A percentile compares a stretch with the other conserved stretches of the same genome.
Conservation (phyloP, 2,888 invertebrate species). For the Mythimna lalbum region DNA sequence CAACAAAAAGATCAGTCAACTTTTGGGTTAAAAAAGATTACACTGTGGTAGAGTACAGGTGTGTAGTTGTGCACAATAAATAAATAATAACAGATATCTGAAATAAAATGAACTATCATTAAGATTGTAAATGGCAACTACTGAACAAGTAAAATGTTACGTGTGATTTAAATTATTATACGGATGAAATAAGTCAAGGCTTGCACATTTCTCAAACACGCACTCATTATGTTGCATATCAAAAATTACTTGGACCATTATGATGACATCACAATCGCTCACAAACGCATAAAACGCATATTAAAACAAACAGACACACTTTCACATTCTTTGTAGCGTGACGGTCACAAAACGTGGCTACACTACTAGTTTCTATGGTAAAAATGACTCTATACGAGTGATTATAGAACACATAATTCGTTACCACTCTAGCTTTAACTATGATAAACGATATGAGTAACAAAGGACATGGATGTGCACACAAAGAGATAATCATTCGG, state of each 20-base stretch:
- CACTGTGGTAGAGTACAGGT: too few relatives aligned
- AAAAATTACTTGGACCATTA: constrained; percentile 37
- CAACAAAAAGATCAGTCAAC: too few relatives aligned
- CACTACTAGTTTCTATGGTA: constrained; percentile 50
- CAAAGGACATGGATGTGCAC: constrained; percentile 57
- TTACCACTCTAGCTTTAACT: constrained; percentile 10
- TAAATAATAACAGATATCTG: too few relatives aligned
- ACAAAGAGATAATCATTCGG: constrained; percentile 51
- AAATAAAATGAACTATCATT: too few relatives aligned
- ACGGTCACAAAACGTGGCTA: constrained; percentile 71
- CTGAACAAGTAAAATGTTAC: constrained; percentile 9
- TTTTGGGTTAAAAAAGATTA: too few relatives aligned
- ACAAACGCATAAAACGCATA: constrained; percentile 47
- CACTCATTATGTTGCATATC: constrained; percentile 33
- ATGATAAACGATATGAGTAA: constrained; percentile 55
- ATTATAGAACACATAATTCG: constrained; percentile 36
- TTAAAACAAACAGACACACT: constrained; percentile 73
- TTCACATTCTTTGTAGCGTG: constrained; percentile 82
- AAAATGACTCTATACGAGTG: constrained; percentile 31
- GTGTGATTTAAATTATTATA: constrained; percentile 1
- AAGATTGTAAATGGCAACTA: too few relatives aligned
- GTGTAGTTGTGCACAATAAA: too few relatives aligned
- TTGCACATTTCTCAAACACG: constrained; percentile 18
- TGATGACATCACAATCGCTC: constrained; percentile 38
- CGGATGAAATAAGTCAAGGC: constrained; percentile 32